Conservation (phyloP, 2,888 invertebrate genomes). For the Oligia fasciuncula region DNA sequence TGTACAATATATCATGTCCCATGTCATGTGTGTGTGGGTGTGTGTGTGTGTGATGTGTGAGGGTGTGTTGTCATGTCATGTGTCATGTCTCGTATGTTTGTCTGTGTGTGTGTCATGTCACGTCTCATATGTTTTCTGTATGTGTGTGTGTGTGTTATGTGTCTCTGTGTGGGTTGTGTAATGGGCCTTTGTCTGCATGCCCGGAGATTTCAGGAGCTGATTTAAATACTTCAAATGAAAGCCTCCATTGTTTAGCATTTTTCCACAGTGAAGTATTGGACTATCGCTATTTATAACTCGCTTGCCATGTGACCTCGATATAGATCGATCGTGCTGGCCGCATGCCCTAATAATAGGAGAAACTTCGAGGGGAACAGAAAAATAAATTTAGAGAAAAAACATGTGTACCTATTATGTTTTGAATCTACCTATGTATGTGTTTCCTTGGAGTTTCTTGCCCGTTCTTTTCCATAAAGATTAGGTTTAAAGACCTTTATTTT, state of each 20-base stretch:
- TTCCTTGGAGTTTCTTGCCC: not conserved
- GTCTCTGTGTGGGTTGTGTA: too few species aligned
- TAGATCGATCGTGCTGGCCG: conserved; percentile 54
- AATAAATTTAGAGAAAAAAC: conserved; percentile 14
- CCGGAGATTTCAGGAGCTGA: not conserved
- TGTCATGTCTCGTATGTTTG: too few species aligned
- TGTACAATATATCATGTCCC: too few species aligned
- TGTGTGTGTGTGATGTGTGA: too few species aligned
- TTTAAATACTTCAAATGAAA: conserved; percentile 8
- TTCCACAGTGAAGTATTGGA: conserved; percentile 19
- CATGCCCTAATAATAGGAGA: conserved; percentile 48
- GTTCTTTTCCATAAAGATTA: not conserved
- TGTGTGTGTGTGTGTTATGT: too few species aligned
- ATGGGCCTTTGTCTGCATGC: not conserved
- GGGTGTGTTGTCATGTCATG: too few species aligned
- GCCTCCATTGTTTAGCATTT: conserved; percentile 28
- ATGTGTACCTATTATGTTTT: not conserved
- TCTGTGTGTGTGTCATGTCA: too few species aligned
- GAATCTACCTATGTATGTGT: not conserved
- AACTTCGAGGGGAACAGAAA: conserved; percentile 22
- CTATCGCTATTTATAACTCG: conserved; percentile 43
- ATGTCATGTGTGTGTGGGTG: too few species aligned
- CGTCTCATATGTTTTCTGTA: too few species aligned
- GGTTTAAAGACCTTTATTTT: too few species aligned
- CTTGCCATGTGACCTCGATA: conserved; percentile 55